Evolutionary conservation across 2,113 vertebrate genomes (phyloP).

Genomic region (Actenoides lindsayi): DNA sequence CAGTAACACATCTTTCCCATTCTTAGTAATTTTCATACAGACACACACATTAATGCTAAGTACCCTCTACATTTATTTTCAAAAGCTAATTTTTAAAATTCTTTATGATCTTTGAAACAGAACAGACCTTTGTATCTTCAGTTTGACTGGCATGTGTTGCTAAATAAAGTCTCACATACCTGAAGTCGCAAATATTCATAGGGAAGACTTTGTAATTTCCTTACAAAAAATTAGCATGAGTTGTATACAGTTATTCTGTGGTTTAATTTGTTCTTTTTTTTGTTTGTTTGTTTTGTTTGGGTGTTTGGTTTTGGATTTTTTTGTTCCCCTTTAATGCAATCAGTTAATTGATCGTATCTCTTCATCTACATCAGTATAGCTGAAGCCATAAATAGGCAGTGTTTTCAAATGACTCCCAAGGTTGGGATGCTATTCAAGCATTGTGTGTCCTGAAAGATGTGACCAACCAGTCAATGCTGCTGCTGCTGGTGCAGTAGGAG

Average conservation of each 20-base stretch:
- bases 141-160: neutral
- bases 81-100: neutral
- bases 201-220: neutral
- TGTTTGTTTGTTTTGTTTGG: too few relatives aligned
- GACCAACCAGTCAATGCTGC: neutral
- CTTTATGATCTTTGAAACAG: neutral
- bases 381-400: neutral
- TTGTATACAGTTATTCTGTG: neutral
- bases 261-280: neutral
- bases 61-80: neutral
- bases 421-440: rapidly evolving
- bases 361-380: neutral
- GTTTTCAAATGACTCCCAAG: neutral
- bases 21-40: neutral
- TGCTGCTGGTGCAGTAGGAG: neutral
- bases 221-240: neutral
- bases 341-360: neutral
- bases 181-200: neutral
- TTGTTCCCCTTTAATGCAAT: neutral
- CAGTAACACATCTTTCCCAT: neutral
- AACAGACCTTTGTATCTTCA: neutral
- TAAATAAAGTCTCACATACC: neutral
- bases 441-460: neutral
- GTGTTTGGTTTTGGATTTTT: neutral
- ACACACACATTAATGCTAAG: neutral